These are phyloP conservation scores for Callitettix versicolor DNA, from an alignment of 1,140 invertebrate genomes.

Conservation along the genomic window DNA sequence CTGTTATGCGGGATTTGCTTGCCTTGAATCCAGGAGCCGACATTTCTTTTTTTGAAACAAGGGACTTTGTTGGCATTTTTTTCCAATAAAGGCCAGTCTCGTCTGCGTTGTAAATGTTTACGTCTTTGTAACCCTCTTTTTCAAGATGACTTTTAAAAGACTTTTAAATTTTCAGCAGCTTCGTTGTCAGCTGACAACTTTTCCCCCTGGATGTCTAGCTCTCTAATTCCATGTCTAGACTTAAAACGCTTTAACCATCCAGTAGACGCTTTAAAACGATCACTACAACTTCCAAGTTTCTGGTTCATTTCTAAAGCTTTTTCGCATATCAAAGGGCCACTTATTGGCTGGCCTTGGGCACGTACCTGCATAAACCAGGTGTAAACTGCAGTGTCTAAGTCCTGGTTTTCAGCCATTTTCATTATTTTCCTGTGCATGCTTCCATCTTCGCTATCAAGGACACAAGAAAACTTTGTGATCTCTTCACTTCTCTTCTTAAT, in stretches of 20 bases:
- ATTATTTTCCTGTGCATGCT: neutral
- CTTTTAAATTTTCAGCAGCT: constrained; percentile 25
- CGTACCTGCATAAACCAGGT: constrained; percentile 10
- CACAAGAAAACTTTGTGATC: too few species aligned
- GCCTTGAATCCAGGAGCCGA: constrained; percentile 22
- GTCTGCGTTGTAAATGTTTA: constrained; percentile 26
- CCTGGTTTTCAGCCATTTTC: constrained; percentile 8
- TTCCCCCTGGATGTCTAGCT: constrained; percentile 24
- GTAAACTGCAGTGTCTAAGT: neutral
- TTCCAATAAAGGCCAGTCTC: constrained; percentile 27
- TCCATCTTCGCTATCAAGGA: too few species aligned
- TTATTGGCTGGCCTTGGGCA: constrained; percentile 3
- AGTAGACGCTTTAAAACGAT: neutral
- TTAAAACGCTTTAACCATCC: constrained; percentile 5
- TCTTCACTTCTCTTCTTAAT: too few species aligned
- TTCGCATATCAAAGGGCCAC: constrained; percentile 14
- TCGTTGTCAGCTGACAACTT: constrained; percentile 28
- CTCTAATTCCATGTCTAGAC: constrained; percentile 15
- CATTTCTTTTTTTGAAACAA: constrained; percentile 16
- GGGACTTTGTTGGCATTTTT: constrained; percentile 23
- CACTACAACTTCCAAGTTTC: neutral
- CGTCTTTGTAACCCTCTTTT: constrained; percentile 25
- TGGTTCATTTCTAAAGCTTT: constrained; percentile 1
- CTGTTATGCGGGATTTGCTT: constrained; percentile 29
- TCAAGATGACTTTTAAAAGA: constrained; percentile 12